phyloP scores from a whole-genome alignment of 2,888 invertebrate species.

The Polydrusus tereticollis region DNA sequence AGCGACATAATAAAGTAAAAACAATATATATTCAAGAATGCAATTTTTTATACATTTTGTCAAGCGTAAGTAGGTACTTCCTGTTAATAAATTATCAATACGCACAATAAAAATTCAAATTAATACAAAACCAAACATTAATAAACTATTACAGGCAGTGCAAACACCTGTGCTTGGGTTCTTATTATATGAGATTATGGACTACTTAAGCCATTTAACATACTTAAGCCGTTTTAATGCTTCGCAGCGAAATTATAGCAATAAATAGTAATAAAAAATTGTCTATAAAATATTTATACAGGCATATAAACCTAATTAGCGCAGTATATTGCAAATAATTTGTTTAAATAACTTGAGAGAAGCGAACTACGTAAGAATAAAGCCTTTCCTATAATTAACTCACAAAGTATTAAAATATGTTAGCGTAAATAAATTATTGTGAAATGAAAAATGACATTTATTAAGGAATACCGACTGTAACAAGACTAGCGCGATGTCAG shows the following conservation, averaged over 20 bases:
- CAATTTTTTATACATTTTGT: constrained; percentile 8
- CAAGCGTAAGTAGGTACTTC: constrained; percentile 23
- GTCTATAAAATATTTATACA: constrained; percentile 49
- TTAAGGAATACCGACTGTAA: no score
- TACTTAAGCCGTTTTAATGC: constrained; percentile 45
- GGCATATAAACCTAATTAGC: constrained; percentile 47
- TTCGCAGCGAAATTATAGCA: constrained; percentile 37
- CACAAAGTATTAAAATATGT: background rate
- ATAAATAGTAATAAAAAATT: constrained; percentile 47
- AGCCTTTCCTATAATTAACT: constrained; percentile 12
- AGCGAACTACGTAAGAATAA: constrained; percentile 23
- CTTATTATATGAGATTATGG: constrained; percentile 47
- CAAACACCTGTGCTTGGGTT: constrained; percentile 48
- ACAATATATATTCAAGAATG: no score
- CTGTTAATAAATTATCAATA: constrained; percentile 18
- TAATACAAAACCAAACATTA: constrained; percentile 43
- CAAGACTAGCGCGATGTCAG: no score
- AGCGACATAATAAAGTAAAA: no score
- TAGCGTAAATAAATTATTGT: no score
- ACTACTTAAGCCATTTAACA: constrained; percentile 47
- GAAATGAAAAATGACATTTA: no score
- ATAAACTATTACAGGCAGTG: constrained; percentile 45
- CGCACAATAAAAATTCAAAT: background rate
- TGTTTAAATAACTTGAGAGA: constrained; percentile 34
- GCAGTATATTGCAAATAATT: constrained; percentile 43